A percentile compares a stretch with the other conserved stretches of the same genome.
Conservation (phyloP, 2,888 invertebrate species). For the Drosophila mercatorum region DNA sequence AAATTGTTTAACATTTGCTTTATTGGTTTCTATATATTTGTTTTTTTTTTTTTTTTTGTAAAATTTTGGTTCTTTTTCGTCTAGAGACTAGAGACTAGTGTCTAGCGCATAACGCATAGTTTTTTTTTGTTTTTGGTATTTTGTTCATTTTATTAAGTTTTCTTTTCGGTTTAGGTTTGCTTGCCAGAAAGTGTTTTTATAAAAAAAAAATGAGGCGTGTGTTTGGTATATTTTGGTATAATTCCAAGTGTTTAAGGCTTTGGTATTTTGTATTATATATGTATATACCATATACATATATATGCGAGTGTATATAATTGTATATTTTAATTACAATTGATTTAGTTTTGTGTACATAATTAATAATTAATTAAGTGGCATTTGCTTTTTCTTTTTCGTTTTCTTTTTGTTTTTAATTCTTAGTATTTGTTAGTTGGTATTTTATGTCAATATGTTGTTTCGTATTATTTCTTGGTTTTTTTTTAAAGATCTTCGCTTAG, state of each 20-base stretch:
- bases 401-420: slow-evolving; percentile 3
- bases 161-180: slow-evolving; percentile 8
- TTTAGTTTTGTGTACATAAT: slow-evolving; percentile 45
- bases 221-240: slow-evolving; percentile 39
- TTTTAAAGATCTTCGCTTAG: slow-evolving; percentile 56
- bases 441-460: slow-evolving; percentile 35
- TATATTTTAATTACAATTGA: slow-evolving; percentile 44
- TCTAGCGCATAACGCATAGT: slow-evolving; percentile 66
- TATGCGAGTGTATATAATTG: slow-evolving; percentile 14
- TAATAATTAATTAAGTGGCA: slow-evolving; percentile 46
- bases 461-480: slow-evolving; percentile 41
- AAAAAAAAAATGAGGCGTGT: slow-evolving; percentile 57
- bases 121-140: slow-evolving; percentile 17
- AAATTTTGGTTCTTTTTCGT: slow-evolving; percentile 76
- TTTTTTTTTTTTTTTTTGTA: slow-evolving; percentile 46
- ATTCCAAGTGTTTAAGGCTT: slow-evolving; percentile 54
- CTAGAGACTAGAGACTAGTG: slow-evolving; percentile 58
- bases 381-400: slow-evolving; percentile 13
- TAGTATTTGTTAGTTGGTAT: slow-evolving; percentile 32
- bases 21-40: slow-evolving; percentile 12
- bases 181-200: slow-evolving; percentile 35
- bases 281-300: slow-evolving; percentile 7
- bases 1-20: slow-evolving; percentile 60
- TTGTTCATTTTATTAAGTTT: slow-evolving; percentile 7
- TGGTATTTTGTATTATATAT: slow-evolving; percentile 31